phyloP scores from a whole-genome alignment of 2,113 vertebrate species.

The Arizona elegans region DNA sequence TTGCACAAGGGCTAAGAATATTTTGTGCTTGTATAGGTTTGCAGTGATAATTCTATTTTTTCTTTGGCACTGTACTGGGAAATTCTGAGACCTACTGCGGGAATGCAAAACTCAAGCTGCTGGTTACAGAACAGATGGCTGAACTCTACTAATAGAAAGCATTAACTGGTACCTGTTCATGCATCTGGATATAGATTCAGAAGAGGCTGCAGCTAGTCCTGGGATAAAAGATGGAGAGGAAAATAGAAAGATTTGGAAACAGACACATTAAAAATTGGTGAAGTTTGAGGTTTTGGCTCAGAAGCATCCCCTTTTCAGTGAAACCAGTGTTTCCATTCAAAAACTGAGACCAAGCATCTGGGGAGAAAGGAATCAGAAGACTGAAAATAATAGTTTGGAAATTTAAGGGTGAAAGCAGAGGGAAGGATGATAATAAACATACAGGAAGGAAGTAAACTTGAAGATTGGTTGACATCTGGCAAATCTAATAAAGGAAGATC shows the following conservation, averaged over 20 bases:
- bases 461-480: not conserved
- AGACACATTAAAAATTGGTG: not conserved
- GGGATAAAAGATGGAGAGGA: not conserved
- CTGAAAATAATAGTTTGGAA: too few relatives aligned
- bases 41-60: not conserved
- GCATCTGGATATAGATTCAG: slow-evolving; percentile 5
- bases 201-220: not conserved
- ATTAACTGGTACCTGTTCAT: slow-evolving; percentile 10
- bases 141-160: slow-evolving; percentile 11
- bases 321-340: not conserved
- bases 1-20: not conserved
- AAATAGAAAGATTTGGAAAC: not conserved
- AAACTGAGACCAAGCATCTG: not conserved
- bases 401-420: not conserved
- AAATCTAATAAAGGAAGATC: not conserved
- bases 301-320: not conserved
- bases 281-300: not conserved
- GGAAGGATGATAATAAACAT: not conserved
- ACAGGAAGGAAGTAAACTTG: not conserved
- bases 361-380: not conserved
- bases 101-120: not conserved
- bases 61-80: not conserved
- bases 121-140: slow-evolving; percentile 3
- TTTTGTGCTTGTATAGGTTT: not conserved
- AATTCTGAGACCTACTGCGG: not conserved